Conservation (phyloP, 2,113 vertebrate genomes). For the Phylloscopus trochiloides region DNA sequence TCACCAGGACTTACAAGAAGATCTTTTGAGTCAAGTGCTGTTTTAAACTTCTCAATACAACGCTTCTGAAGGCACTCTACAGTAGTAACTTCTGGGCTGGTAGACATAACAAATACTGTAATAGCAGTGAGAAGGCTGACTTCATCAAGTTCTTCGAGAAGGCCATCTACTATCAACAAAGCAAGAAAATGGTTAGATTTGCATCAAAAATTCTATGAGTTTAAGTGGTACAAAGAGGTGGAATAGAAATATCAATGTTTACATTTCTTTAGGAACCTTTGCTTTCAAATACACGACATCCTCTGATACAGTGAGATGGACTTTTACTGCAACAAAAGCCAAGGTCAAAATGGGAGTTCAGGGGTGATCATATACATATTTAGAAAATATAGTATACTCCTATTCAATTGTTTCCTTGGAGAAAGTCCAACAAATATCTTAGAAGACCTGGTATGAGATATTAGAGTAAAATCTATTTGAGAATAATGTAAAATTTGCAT, state of each 20-base stretch:
- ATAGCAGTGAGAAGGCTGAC: constrained; percentile 84
- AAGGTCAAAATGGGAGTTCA: background rate
- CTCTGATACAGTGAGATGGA: background rate
- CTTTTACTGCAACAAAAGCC: background rate
- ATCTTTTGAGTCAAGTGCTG: constrained; percentile 82
- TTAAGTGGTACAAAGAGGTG: background rate
- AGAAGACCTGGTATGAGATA: background rate
- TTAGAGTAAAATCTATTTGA: background rate
- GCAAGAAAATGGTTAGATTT: background rate
- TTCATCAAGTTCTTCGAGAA: constrained; percentile 73
- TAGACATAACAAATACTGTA: constrained; percentile 85
- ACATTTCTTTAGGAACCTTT: background rate
- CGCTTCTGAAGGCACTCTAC: constrained; percentile 78
- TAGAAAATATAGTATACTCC: background rate
- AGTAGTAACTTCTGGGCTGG: constrained; percentile 81
- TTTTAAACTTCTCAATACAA: constrained; percentile 82
- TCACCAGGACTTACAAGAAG: constrained; percentile 75
- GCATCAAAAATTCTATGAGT: background rate
- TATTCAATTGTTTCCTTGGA: background rate
- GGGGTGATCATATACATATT: background rate
- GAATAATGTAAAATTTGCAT: background rate
- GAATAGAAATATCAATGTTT: background rate
- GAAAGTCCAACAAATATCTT: background rate
- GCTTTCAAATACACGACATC: background rate
- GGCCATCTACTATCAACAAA: constrained; percentile 51